Evolutionary conservation across 2,113 vertebrate genomes (phyloP), one percentile per base, ranked within the genome.

Genomic region (Rhinichthys klamathensis): DNA sequence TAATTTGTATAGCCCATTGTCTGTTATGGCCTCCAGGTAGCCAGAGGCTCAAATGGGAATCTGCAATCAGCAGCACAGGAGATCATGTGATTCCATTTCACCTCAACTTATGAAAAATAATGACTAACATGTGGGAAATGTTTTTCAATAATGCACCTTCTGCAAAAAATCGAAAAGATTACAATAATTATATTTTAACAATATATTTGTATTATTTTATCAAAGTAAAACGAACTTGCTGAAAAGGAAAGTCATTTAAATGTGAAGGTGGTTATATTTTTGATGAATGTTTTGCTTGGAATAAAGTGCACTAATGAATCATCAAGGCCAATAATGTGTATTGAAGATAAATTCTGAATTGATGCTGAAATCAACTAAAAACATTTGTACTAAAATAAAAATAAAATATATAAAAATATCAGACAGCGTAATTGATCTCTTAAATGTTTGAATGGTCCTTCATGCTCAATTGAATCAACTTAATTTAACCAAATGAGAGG

Each of bases 11-110:
- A 54, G 49, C 65, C 63, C 49, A 82, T 72, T 72, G 72, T 21
- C 49, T 72, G 46, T 65, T 41, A 9, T 72, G 80, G 80, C 80
- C 67, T 82, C 72, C 46, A 72, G 80, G 80, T 51, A 56, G 80
- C 67, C 67, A 2, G 27, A 56, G 80, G 65, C 67, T 38, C 12
- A 30, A 58, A 58, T 58, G 18, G 46, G 49, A 38, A 23, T 41
- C 49, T 6, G 30, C 72, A 49, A 72, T 83, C 21, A 7, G 21
- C 2, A 72, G 67, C 67, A 51, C 63, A 56, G 13, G 23, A 38
- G 30, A 27, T 4, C 23, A 56, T 58, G 65, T 56, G 65, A 82
- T 54, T 13, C 10, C 11, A 70, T 82, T 70, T 82, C 80, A 41
- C n/a, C 25, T 38, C 49, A 38, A 72, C 80, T 30, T 63, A 21